Conservation (phyloP, 2,888 invertebrate genomes). For the Protophormia terraenovae region DNA sequence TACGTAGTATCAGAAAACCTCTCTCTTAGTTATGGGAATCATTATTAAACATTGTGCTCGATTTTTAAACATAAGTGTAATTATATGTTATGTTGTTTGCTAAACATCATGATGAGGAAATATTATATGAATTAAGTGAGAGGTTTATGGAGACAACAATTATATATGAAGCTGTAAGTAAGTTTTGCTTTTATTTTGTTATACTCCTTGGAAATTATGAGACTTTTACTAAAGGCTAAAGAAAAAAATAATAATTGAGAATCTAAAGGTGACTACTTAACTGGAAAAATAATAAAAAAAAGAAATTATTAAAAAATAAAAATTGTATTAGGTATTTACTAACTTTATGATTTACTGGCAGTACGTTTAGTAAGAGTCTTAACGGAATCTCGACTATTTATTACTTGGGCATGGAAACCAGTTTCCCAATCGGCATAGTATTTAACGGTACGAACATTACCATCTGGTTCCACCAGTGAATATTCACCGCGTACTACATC, state of each 20-base stretch:
- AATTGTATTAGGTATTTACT: constrained; percentile 54
- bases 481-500: constrained; percentile 88
- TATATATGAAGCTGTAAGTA: neutral
- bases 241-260: constrained; percentile 55
- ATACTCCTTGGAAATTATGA: constrained; percentile 42
- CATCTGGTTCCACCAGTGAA: constrained; percentile 88
- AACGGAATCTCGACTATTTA: constrained; percentile 84
- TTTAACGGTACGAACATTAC: constrained; percentile 88
- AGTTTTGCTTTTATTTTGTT: neutral
- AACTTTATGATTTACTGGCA: constrained; percentile 72
- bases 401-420: constrained; percentile 89
- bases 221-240: constrained; percentile 52
- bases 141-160: neutral
- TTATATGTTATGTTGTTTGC: neutral
- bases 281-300: constrained; percentile 36
- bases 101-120: constrained; percentile 20
- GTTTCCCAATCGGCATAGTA: constrained; percentile 90
- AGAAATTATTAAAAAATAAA: neutral
- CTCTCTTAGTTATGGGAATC: neutral
- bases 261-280: constrained; percentile 67
- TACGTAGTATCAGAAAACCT: neutral
- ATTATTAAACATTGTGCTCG: neutral
- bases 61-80: neutral
- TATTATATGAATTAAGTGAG: neutral
- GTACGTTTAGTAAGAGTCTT: constrained; percentile 79